Conservation (phyloP, 1,140 invertebrate species). For the Lordiphosa clarofinis region DNA sequence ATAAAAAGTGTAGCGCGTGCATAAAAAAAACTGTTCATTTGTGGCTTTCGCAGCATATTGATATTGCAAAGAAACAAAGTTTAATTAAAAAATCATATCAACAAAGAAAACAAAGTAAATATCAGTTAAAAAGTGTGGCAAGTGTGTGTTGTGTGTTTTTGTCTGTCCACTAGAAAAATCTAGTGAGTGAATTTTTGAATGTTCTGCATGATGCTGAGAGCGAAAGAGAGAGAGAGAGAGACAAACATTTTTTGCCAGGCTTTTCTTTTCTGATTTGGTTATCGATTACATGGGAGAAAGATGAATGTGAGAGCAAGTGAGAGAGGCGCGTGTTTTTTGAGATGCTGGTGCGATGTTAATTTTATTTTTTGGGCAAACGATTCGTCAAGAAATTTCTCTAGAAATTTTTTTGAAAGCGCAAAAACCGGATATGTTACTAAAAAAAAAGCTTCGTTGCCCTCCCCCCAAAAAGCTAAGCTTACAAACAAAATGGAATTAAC, state of each 20-base stretch:
- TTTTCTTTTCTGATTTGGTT: slow-evolving; percentile 24
- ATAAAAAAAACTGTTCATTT: slow-evolving; percentile 7
- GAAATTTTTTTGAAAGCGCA: slow-evolving; percentile 72
- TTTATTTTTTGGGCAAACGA: no score
- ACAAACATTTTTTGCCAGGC: slow-evolving; percentile 16
- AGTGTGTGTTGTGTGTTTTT: slow-evolving; percentile 6
- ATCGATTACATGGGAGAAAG: slow-evolving; percentile 64
- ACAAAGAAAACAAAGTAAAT: slow-evolving; percentile 13
- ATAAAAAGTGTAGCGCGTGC: slow-evolving; percentile 22
- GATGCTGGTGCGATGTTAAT: slow-evolving; percentile 29
- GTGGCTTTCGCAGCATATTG: slow-evolving; percentile 14
- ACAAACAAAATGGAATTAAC: slow-evolving; percentile 56
- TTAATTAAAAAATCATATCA: background rate
- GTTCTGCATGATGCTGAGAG: slow-evolving; percentile 34
- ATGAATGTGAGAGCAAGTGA: slow-evolving; percentile 40
- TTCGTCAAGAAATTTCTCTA: slow-evolving; percentile 59
- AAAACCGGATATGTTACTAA: slow-evolving; percentile 71
- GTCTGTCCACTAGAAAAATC: background rate
- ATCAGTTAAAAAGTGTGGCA: background rate
- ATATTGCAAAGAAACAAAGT: slow-evolving; percentile 6
- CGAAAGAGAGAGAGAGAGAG: slow-evolving; percentile 9
- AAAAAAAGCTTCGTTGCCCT: slow-evolving; percentile 17
- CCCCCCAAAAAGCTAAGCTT: slow-evolving; percentile 49
- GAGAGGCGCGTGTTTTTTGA: slow-evolving; percentile 53
- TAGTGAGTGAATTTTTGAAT: slow-evolving; percentile 12